Base-by-base conservation (phyloP, 2,113 vertebrate species). In the Coptodon bakossiorum region DNA sequence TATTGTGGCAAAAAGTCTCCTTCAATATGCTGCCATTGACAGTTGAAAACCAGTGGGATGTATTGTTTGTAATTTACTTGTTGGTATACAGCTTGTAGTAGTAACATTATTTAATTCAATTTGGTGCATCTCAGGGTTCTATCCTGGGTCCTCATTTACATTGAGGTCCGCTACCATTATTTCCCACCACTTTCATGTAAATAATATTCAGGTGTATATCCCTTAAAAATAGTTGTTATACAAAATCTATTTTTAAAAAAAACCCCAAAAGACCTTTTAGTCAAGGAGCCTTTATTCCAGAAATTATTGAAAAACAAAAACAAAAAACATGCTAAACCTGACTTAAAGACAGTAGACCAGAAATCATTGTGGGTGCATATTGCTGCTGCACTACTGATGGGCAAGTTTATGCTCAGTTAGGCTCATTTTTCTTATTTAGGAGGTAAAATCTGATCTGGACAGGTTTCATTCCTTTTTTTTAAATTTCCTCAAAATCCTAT, bases 261-360 rank as follows among this genome's bases (percentile, higher is more conserved):
- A 0, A 0, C 6, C 29, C 6, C 2, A 71, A 71, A 43, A 43
- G 5, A 71, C 12, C n/a, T 24, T 71, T 43, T 16, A 45, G 12
- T 45, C n/a, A 71, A 71, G 12, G 13, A 43, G 38, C n/a, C n/a
- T 71, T 43, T 9, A 12, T 43, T 71, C 7, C 12, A 71, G n/a
- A 13, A 71, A 24, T 27, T 43, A 71, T 43, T 40, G n/a, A 71
- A 71, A 71, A 71, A n/a, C 12, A 61, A 22, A 34, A 34, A 31
- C 31, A n/a, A 61, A 63, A 40, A 71, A 71, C 38, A 71, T 16
- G n/a, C 22, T 43, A 71, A 10, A 71, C 36, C 5, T 43, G 66
- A 43, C 38, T 71, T 71, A 40, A 43, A 43, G 66, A 71, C 38
- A 27, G 66, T 71, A 71, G 66, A 16, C n/a, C 66, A 71, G 66